These are phyloP conservation scores for Oscheius sp. DNA, from an alignment of 2,888 invertebrate species.

Conservation along the genomic window DNA sequence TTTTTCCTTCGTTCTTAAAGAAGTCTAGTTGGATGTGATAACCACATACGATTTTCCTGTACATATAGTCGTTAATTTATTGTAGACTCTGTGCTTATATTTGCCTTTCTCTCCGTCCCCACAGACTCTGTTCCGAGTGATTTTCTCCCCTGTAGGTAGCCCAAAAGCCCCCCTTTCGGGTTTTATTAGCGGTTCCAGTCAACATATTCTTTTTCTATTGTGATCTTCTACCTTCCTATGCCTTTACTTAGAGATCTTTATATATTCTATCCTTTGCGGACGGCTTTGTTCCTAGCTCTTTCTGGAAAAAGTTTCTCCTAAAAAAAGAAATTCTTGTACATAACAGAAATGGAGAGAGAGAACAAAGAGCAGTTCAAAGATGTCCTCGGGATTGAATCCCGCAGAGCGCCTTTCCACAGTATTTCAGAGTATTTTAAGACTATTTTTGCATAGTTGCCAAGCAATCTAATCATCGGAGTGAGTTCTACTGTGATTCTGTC, in stretches of 20 bases:
- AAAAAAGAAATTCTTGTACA: background rate
- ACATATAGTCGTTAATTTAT: conserved; percentile 12
- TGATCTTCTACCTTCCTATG: conserved; percentile 20
- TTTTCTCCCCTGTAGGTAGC: background rate
- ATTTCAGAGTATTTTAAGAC: conserved; percentile 13
- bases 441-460: conserved; percentile 23
- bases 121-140: conserved; percentile 17
- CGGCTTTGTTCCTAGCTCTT: background rate
- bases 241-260: conserved; percentile 29
- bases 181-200: conserved; percentile 23
- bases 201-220: conserved; percentile 30
- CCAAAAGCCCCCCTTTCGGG: conserved; percentile 3
- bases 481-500: conserved; percentile 22
- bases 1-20: no score
- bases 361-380: background rate
- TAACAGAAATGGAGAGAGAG: background rate
- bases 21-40: conserved; percentile 8
- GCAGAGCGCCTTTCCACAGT: conserved; percentile 28
- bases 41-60: conserved; percentile 17
- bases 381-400: background rate
- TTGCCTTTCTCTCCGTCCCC: background rate
- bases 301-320: background rate
- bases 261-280: background rate
- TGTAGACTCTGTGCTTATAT: background rate
- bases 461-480: conserved; percentile 14